phyloP scores from a whole-genome alignment of 2,113 vertebrate genomes.

The Poeciliopsis occidentalis region DNA sequence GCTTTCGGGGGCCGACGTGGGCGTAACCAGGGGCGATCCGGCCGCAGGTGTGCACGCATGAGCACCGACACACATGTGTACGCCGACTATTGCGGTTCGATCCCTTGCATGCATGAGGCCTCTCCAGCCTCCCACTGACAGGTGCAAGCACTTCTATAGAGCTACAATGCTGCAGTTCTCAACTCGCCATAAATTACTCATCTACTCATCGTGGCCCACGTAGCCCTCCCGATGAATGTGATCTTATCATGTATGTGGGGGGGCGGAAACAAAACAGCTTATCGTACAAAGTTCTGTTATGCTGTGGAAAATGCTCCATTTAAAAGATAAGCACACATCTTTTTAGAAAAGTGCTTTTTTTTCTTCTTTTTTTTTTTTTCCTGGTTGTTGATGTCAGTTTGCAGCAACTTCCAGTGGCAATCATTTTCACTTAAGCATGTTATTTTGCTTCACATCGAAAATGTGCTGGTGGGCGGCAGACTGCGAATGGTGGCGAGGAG shows the following conservation, averaged over 20 bases:
- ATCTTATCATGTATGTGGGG: constrained; percentile 36
- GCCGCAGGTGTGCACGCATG: constrained; percentile 34
- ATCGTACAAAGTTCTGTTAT: constrained; percentile 32
- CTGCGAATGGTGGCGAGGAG: constrained; percentile 15
- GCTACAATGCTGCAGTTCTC: constrained; percentile 51
- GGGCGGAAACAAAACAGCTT: constrained; percentile 37
- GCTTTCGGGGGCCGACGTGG: constrained; percentile 59
- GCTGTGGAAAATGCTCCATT: constrained; percentile 9
- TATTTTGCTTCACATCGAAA: not conserved
- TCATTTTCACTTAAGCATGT: not conserved
- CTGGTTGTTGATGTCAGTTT: not conserved
- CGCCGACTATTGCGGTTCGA: constrained; percentile 47
- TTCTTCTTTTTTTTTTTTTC: not conserved
- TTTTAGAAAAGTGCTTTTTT: constrained; percentile 8
- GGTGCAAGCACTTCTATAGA: constrained; percentile 68
- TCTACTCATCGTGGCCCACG: constrained; percentile 41
- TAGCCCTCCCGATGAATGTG: constrained; percentile 36
- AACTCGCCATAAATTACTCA: constrained; percentile 43
- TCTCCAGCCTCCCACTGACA: constrained; percentile 68
- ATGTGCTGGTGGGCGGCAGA: not conserved
- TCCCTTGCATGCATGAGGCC: constrained; percentile 39
- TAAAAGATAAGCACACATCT: not conserved
- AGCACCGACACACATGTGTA: constrained; percentile 16
- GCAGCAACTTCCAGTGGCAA: not conserved
- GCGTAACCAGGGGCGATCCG: constrained; percentile 62